These are phyloP conservation scores for Catagonus wagneri DNA, from an alignment of 2,113 vertebrate genomes.

Conservation along the genomic window DNA sequence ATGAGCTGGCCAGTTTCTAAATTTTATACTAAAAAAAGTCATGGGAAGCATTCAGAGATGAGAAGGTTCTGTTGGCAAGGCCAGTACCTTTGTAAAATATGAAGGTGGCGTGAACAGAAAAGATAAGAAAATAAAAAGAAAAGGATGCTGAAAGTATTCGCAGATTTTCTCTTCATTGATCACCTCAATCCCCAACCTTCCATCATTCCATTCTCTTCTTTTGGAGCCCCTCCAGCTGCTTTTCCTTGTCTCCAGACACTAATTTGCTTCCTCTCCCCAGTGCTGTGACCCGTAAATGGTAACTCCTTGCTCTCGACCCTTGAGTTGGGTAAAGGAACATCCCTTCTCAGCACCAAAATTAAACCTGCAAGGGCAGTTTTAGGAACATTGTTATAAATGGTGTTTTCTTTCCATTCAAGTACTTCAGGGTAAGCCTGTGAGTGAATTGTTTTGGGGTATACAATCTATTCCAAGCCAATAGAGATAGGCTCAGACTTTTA, in stretches of 20 bases:
- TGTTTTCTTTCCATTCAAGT: background rate
- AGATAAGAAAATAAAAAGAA: background rate
- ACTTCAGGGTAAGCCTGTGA: background rate
- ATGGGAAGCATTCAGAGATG: background rate
- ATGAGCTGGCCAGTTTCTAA: background rate
- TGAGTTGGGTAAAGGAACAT: background rate
- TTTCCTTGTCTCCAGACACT: background rate
- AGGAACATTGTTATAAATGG: background rate
- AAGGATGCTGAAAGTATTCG: background rate
- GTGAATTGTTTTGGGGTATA: conserved; percentile 11
- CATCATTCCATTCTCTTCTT: background rate
- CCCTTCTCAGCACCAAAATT: background rate
- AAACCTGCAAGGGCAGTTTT: background rate
- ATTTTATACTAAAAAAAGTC: background rate
- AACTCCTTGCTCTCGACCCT: background rate
- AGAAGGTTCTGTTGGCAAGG: background rate
- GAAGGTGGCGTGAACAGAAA: background rate
- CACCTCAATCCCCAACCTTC: background rate
- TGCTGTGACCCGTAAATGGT: background rate
- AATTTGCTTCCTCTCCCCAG: background rate
- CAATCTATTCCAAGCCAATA: background rate
- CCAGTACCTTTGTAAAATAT: background rate
- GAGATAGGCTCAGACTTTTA: background rate
- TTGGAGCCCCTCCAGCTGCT: no score
- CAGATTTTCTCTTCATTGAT: background rate